Conservation (phyloP, 2,888 invertebrate genomes). For the Athripsodes cinereus region DNA sequence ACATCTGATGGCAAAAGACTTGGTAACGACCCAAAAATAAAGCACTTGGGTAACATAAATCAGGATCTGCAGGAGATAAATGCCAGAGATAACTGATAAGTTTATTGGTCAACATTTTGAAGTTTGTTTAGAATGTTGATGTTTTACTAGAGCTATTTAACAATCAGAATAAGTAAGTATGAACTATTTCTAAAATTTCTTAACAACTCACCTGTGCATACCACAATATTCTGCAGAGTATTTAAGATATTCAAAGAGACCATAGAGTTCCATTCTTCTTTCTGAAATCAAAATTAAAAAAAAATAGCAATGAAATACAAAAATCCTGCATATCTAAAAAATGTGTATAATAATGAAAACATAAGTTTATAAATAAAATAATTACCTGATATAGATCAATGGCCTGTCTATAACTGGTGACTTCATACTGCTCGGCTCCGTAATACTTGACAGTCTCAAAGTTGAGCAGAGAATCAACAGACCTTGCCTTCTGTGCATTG, state of each 20-base stretch:
- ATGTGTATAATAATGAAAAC: not conserved
- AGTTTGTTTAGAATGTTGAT: too few relatives aligned
- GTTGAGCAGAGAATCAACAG: constrained; percentile 94
- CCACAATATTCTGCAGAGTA: constrained; percentile 83
- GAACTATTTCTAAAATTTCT: too few relatives aligned
- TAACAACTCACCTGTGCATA: constrained; percentile 64
- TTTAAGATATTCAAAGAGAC: constrained; percentile 87
- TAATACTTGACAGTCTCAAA: constrained; percentile 99
- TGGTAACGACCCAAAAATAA: too few relatives aligned
- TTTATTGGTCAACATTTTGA: too few relatives aligned
- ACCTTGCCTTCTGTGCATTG: constrained; percentile 84
- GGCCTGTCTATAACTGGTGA: constrained; percentile 75
- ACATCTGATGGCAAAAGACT: too few relatives aligned
- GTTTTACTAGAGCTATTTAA: too few relatives aligned
- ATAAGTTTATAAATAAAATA: not conserved
- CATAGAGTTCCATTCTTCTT: constrained; percentile 83
- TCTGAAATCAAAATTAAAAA: constrained; percentile 49
- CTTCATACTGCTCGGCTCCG: constrained; percentile 90
- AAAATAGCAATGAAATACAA: not conserved
- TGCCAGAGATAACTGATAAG: too few relatives aligned
- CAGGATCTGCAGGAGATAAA: too few relatives aligned
- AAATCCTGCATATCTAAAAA: too few relatives aligned
- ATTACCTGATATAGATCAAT: constrained; percentile 76
- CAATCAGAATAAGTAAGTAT: too few relatives aligned
- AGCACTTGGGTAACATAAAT: too few relatives aligned